phyloP scores from a whole-genome alignment of 2,113 vertebrate species.

The Tyto alba region DNA sequence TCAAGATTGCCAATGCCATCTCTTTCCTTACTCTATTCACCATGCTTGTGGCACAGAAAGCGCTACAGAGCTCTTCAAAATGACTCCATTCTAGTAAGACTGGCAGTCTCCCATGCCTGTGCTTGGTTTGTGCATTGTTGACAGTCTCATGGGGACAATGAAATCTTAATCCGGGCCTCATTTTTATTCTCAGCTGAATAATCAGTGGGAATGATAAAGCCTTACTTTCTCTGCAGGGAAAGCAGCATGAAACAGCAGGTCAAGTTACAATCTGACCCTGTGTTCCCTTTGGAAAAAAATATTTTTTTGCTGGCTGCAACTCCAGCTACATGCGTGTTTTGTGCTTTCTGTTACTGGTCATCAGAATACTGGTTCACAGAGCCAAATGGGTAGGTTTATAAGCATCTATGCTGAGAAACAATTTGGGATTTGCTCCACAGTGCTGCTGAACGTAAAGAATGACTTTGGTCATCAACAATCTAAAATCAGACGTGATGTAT shows the following conservation, averaged over 20 bases:
- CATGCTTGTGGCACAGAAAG: background rate
- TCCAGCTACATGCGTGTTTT: background rate
- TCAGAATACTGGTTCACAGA: background rate
- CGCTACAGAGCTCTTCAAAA: background rate
- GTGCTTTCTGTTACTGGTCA: background rate
- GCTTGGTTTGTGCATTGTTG: background rate
- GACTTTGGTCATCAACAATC: background rate
- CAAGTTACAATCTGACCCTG: slow-evolving; percentile 31
- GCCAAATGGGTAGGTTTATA: background rate
- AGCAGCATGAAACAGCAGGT: slow-evolving; percentile 31
- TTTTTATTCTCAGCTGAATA: slow-evolving; percentile 41
- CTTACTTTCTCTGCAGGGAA: background rate
- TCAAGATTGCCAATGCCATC: background rate
- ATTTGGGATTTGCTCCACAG: background rate
- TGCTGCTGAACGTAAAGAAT: background rate
- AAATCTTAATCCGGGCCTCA: background rate
- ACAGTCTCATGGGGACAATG: background rate
- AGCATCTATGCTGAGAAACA: background rate
- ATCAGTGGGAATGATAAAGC: slow-evolving; percentile 25
- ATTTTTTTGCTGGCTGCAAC: background rate
- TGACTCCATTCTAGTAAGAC: background rate
- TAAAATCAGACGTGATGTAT: background rate
- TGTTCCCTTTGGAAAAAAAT: slow-evolving; percentile 36
- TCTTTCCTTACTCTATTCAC: background rate
- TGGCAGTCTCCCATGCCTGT: background rate